Percentiles rank a stretch among this genome's conserved stretches.
Conservation (phyloP, 2,888 invertebrate genomes). For the Rhyacophila evoluta region DNA sequence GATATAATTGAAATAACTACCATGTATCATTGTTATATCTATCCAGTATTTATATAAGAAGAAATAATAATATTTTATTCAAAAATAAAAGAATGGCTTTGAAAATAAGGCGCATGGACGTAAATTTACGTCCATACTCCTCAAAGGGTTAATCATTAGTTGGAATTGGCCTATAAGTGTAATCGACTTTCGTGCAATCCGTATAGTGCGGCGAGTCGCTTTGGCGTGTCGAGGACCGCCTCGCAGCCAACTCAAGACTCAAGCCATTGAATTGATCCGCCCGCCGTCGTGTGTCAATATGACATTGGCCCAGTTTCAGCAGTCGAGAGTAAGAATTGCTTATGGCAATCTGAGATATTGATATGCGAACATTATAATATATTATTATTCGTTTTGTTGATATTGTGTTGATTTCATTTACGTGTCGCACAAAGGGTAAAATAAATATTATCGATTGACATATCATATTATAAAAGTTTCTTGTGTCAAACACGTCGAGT, state of each 20-base stretch:
- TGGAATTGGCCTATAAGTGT: no score
- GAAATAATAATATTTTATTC: no score
- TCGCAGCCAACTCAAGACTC: not conserved
- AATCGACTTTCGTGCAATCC: not conserved
- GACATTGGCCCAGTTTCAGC: not conserved
- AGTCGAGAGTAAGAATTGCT: not conserved
- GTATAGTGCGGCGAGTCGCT: not conserved
- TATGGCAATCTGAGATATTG: not conserved
- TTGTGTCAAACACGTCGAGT: no score
- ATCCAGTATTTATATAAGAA: no score
- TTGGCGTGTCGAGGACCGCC: not conserved
- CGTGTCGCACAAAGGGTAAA: not conserved
- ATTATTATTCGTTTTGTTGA: not conserved
- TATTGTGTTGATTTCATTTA: not conserved
- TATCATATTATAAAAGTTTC: no score
- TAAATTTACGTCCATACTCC: no score
- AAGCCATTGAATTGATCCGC: not conserved
- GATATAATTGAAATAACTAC: no score
- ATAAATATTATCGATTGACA: no score
- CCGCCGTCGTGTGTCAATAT: constrained; percentile 16
- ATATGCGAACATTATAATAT: not conserved
- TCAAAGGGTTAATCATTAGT: no score
- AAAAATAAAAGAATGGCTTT: no score
- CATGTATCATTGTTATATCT: no score
- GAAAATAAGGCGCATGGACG: no score